Conservation (phyloP, 2,888 invertebrate genomes). For the Melinaea marsaeus region DNA sequence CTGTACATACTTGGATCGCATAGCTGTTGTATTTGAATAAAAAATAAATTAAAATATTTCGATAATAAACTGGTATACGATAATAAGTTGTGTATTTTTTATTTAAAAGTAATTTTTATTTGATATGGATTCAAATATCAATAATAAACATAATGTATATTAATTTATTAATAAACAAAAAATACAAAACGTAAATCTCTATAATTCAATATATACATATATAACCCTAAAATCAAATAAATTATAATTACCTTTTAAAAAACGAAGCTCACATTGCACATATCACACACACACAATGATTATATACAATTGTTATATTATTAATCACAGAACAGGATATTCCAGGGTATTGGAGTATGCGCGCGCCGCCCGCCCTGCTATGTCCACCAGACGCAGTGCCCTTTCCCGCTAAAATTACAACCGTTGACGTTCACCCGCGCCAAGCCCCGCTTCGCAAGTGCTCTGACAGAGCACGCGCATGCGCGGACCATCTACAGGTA, state of each 20-base stretch:
- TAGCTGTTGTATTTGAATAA: too few relatives aligned
- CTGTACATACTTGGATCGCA: too few relatives aligned
- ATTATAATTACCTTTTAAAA: slow-evolving; percentile 29
- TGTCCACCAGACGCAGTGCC: slow-evolving; percentile 41
- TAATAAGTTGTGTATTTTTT: too few relatives aligned
- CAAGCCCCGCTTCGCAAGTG: slow-evolving; percentile 51
- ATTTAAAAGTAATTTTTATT: too few relatives aligned
- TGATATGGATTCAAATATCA: too few relatives aligned
- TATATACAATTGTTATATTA: neutral
- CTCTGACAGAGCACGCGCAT: slow-evolving; percentile 44
- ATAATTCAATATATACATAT: too few relatives aligned
- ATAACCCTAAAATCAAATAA: too few relatives aligned
- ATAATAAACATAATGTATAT: too few relatives aligned
- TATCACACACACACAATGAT: neutral
- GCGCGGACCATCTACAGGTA: slow-evolving; percentile 56
- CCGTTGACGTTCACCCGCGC: slow-evolving; percentile 48
- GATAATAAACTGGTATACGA: too few relatives aligned
- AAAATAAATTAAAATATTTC: too few relatives aligned
- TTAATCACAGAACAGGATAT: neutral
- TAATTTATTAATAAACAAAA: too few relatives aligned
- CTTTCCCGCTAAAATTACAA: slow-evolving; percentile 58
- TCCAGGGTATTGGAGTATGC: slow-evolving; percentile 33
- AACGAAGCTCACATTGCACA: slow-evolving; percentile 25
- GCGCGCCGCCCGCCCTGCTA: slow-evolving; percentile 73
- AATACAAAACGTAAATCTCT: too few relatives aligned